Evolutionary conservation across 2,888 invertebrate genomes (phyloP), one percentile per base, ranked within the genome.

Genomic region (Noctua pronuba): DNA sequence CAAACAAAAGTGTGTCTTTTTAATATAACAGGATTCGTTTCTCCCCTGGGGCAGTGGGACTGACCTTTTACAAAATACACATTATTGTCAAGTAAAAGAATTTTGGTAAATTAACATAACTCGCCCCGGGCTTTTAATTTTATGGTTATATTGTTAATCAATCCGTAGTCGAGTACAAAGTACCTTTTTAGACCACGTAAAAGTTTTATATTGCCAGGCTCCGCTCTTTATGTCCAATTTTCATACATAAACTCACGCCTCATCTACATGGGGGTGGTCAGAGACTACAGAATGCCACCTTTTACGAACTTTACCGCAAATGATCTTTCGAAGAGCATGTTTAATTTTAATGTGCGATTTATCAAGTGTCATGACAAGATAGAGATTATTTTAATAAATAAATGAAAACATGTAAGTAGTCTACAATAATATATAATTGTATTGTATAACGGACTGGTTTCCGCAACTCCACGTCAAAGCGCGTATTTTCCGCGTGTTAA

Each of bases 1-100:
- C 74, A 82, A 84, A 85, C 38, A 85, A 52, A 69, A 66, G 55
- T 58, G 55, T 60, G 60, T 55, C 16, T 82, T 74, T 74, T 85
- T 71, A 85, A 81, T 76, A 71, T 58, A 82, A 52, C 71, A 60
- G 62, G 31, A 58, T 52, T 82, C 24, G 28, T 58, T 24, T 44
- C 49, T 82, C 38, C 76, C 86, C 64, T 52, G 46, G 13, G 82
- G 86, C 67, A 60, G 49, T 41, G 0, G 24, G 49, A 68, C 58
- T 75, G 67, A 55, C 82, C 71, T 75, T 68, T 80, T 46, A n/a
- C 16, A 74, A 55, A 74, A 35, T 75, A 31, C 35, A 70, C 49
- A 31, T 58, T 55, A 46, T 64, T 49, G 55, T 55, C 35, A 52
- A 60, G 58, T 35, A 52, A 41, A 74, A 70, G 6, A 65, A 49